Base-by-base conservation (phyloP, 2,888 invertebrate species). In the Serripes groenlandicus region DNA sequence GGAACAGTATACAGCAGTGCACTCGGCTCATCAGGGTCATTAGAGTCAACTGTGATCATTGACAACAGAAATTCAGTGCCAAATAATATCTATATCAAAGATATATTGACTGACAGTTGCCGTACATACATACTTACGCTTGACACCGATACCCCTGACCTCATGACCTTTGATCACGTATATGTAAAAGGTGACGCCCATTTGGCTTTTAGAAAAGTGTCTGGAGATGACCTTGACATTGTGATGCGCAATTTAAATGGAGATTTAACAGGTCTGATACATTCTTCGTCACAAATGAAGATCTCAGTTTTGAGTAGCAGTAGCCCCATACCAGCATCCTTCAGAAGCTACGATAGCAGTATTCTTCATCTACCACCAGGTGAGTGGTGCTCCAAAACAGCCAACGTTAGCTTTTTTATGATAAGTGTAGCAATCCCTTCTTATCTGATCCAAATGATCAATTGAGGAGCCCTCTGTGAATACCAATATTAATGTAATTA, bases 211-310 rank as follows among this genome's bases (percentile, higher is more conserved):
- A 37, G 26, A n/a, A 86, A 89, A 66, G 80, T 75, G 1, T 60
- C 78, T 15, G 49, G 18, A 1, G 37, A 54, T 23, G 32, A 34
- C 37, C 76, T 83, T 5, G 80, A 84, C 37, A 82, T 90, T 0
- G 82, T 75, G 3, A 86, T 92, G 11, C 75, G 71, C 4, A 68
- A 87, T 18, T 81, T 91, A 5, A 83, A 88, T 60, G 92, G 92
- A 32, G 92, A 92, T 69, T 52, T 76, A 58, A 82, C 89, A 34
- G 92, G 92, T 11, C 80, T 92, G 83, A 37, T 92, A 9, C 92
- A 92, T 73, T 83, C 88, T 3, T 86, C 88, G 7, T 75, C 66
- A 9, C 85, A 85, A 30, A 88, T 89, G 75, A 75, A 82, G 30
- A 78, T 91, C 15, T 74, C 66, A 2, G 70, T 92, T 2, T 52